Conservation (phyloP, 2,113 vertebrate species). For the Neogobius melanostomus region DNA sequence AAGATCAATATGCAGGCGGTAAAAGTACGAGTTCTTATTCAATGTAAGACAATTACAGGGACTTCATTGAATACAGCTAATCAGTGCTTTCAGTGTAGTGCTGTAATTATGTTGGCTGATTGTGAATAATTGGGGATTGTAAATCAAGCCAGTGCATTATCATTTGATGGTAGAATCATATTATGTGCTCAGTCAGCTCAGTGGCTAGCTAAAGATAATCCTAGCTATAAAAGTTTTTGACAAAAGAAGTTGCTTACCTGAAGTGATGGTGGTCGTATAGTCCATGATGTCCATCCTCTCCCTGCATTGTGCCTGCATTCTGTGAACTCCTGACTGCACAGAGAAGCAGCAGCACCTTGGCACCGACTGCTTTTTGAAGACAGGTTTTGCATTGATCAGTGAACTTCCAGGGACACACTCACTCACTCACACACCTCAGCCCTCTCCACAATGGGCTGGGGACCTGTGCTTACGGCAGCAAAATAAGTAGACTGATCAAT, state of each 20-base stretch:
- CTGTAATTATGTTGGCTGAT: conserved; percentile 42
- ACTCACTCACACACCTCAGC: conserved; percentile 27
- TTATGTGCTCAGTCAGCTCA: background rate
- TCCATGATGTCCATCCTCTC: conserved; percentile 33
- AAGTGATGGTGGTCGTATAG: background rate
- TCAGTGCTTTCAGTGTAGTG: conserved; percentile 33
- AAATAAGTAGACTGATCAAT: conserved; percentile 60
- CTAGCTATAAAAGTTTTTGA: too few relatives aligned
- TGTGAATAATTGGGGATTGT: conserved; percentile 21
- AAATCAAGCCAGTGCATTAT: conserved; percentile 20
- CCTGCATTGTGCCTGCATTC: conserved; percentile 63
- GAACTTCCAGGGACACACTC: conserved; percentile 9
- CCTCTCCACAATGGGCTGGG: conserved; percentile 1
- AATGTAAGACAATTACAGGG: conserved; percentile 22
- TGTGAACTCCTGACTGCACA: conserved; percentile 48
- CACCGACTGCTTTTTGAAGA: conserved; percentile 33
- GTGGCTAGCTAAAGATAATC: too few relatives aligned
- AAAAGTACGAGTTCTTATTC: conserved; percentile 20
- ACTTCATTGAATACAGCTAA: conserved; percentile 42
- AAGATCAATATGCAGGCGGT: background rate
- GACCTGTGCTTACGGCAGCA: conserved; percentile 62
- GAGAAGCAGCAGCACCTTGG: conserved; percentile 36
- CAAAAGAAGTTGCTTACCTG: conserved; percentile 45
- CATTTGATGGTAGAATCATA: conserved; percentile 5
- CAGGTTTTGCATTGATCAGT: conserved; percentile 58